Conservation (phyloP, 2,888 invertebrate genomes). For the Dicroscelio sp. region DNA sequence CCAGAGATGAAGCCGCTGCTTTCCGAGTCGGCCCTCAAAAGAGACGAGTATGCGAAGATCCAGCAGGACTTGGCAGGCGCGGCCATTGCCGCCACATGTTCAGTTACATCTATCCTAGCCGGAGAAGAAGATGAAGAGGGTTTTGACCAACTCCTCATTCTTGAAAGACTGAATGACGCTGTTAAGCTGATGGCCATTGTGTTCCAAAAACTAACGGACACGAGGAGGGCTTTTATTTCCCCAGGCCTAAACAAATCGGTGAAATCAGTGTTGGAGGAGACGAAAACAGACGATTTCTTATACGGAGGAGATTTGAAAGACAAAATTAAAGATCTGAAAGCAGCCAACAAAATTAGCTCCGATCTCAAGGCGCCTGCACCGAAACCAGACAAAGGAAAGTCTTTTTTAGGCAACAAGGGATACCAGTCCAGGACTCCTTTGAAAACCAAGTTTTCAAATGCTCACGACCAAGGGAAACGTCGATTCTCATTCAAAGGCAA, state of each 20-base stretch:
- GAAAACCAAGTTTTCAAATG: neutral
- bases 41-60: constrained; percentile 47
- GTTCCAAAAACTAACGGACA: constrained; percentile 41
- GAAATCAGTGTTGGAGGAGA: constrained; percentile 46
- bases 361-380: neutral
- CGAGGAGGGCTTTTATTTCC: constrained; percentile 63
- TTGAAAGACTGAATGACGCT: constrained; percentile 30
- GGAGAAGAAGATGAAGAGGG: constrained; percentile 45
- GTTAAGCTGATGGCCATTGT: constrained; percentile 11
- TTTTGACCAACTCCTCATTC: constrained; percentile 44
- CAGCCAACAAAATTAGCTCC: constrained; percentile 6
- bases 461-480: neutral
- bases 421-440: neutral
- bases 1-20: constrained; percentile 6
- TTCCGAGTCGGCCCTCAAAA: constrained; percentile 42
- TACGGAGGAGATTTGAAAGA: constrained; percentile 42
- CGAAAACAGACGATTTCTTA: constrained; percentile 39
- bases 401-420: constrained; percentile 37
- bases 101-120: constrained; percentile 47
- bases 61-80: constrained; percentile 50
- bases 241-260: constrained; percentile 62
- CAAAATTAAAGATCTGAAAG: constrained; percentile 18
- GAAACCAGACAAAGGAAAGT: neutral
- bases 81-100: constrained; percentile 31
- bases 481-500: constrained; percentile 17